Evolutionary conservation across 2,888 invertebrate genomes (phyloP).

Genomic region (Caenorhabditis sp.): DNA sequence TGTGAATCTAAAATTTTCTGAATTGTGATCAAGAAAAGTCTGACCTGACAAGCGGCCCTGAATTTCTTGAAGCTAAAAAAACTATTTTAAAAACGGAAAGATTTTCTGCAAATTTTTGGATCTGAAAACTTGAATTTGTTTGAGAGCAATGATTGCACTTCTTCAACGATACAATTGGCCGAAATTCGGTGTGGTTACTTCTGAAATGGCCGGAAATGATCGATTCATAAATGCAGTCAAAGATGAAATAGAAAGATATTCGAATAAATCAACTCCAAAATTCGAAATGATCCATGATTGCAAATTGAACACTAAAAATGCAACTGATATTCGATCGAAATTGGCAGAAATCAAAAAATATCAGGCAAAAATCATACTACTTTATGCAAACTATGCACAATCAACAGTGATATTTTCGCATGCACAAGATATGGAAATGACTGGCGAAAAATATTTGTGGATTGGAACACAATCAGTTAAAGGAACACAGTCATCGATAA

Average conservation of each 20-base stretch:
- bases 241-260: conserved; percentile 56
- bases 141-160: conserved; percentile 82
- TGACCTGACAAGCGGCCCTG: no score
- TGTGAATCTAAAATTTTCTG: no score
- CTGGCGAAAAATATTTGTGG: conserved; percentile 93
- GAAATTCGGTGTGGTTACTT: conserved; percentile 65
- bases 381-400: conserved; percentile 77
- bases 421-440: conserved; percentile 80
- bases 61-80: no score
- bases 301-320: conserved; percentile 55
- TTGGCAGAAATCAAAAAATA: conserved; percentile 48
- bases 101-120: neutral
- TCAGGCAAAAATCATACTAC: conserved; percentile 79
- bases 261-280: conserved; percentile 45
- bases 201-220: conserved; percentile 65
- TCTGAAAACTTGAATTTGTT: neutral
- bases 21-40: no score
- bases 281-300: conserved; percentile 65
- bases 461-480: conserved; percentile 83
- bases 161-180: conserved; percentile 81
- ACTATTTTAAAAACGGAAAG: no score
- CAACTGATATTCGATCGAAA: conserved; percentile 43
- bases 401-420: conserved; percentile 75
- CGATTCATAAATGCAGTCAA: conserved; percentile 50
- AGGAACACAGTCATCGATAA: conserved; percentile 54